These are phyloP conservation scores for Crambe crambe DNA, from an alignment of 37 sponge, comb jelly and placozoan species.

Conservation along the genomic window DNA sequence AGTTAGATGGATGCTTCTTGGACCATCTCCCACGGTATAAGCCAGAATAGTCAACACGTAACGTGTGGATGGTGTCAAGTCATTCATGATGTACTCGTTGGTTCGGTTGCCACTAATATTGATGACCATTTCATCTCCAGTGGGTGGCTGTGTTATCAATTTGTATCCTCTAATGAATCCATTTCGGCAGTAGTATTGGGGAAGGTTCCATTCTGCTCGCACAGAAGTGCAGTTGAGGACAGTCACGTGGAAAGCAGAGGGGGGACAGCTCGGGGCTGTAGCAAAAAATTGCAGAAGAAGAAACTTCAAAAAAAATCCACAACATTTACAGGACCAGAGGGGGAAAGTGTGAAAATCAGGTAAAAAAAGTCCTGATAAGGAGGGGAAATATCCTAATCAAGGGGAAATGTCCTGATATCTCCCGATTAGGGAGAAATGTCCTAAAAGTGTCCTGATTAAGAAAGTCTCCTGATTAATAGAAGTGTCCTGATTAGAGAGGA, in stretches of 20 bases:
- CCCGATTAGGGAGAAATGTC: too few relatives aligned
- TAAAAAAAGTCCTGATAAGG: too few relatives aligned
- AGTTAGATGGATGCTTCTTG: slow-evolving; percentile 14
- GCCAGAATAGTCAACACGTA: slow-evolving; percentile 33
- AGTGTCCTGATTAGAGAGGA: too few relatives aligned
- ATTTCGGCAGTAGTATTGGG: neutral
- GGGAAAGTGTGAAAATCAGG: too few relatives aligned
- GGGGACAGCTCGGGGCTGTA: slow-evolving; percentile 30
- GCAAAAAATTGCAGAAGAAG: too few relatives aligned
- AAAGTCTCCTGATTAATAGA: too few relatives aligned
- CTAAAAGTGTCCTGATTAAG: too few relatives aligned
- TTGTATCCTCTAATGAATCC: slow-evolving; percentile 33
- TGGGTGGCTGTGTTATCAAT: neutral
- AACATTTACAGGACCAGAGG: too few relatives aligned
- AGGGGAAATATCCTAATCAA: too few relatives aligned
- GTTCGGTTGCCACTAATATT: neutral
- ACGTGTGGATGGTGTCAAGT: slow-evolving; percentile 1
- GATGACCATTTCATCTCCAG: neutral
- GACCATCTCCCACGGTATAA: slow-evolving; percentile 27
- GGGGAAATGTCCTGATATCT: too few relatives aligned
- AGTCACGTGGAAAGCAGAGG: slow-evolving; percentile 19
- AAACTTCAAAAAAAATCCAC: too few relatives aligned
- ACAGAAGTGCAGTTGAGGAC: slow-evolving; percentile 41
- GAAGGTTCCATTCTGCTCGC: slow-evolving; percentile 20
- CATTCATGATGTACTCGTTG: neutral